These are phyloP conservation scores for Muscicapa striata DNA, from an alignment of 2,797 vertebrate species.

Conservation along the genomic window DNA sequence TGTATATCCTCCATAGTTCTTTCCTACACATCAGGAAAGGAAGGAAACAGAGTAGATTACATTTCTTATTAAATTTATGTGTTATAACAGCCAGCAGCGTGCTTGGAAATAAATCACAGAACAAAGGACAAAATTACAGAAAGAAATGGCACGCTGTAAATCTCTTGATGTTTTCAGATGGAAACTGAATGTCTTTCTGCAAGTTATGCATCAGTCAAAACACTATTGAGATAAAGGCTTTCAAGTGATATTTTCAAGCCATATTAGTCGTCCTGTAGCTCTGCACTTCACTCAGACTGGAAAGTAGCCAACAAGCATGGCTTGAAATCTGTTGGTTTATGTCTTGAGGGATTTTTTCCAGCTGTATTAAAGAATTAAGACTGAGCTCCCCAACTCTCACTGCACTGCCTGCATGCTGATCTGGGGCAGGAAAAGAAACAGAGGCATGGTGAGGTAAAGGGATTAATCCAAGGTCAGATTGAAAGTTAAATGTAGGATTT, in stretches of 20 bases:
- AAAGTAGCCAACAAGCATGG: slow-evolving; percentile 51
- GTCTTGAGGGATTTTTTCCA: slow-evolving; percentile 64
- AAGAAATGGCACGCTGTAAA: not conserved
- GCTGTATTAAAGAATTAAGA: slow-evolving; percentile 67
- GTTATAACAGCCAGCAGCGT: not conserved
- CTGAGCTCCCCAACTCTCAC: slow-evolving; percentile 11
- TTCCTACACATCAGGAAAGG: not conserved
- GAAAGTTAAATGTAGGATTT: slow-evolving; percentile 43
- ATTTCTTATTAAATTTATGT: slow-evolving; percentile 44
- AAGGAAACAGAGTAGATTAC: slow-evolving; percentile 19
- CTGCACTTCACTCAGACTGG: slow-evolving; percentile 29
- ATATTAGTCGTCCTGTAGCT: not conserved
- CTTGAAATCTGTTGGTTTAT: slow-evolving; percentile 60
- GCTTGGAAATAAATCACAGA: slow-evolving; percentile 52
- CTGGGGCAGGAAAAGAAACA: slow-evolving; percentile 45
- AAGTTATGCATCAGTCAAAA: slow-evolving; percentile 44
- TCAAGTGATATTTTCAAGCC: slow-evolving; percentile 46
- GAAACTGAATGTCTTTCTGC: slow-evolving; percentile 22
- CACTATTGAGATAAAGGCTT: slow-evolving; percentile 23
- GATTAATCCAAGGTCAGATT: slow-evolving; percentile 56
- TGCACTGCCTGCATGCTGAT: slow-evolving; percentile 51
- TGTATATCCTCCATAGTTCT: not conserved
- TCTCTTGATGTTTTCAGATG: slow-evolving; percentile 32
- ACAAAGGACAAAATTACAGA: slow-evolving; percentile 43
- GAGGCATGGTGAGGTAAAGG: slow-evolving; percentile 57